Evolutionary conservation across 2,113 vertebrate genomes (phyloP), one percentile per base, ranked within the genome.

Genomic region (Galbula dea): DNA sequence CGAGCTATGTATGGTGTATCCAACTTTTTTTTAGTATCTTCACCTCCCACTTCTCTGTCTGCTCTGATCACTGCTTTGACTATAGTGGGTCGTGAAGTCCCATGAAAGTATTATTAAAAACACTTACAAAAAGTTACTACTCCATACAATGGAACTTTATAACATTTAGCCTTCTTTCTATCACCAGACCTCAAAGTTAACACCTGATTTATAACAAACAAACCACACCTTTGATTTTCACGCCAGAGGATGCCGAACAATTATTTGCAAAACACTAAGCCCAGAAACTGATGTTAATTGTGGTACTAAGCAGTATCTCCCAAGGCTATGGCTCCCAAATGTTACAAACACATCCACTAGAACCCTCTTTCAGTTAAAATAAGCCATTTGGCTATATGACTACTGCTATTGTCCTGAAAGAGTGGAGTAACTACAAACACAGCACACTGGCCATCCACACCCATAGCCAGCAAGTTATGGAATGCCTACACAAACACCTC

Each of bases 121-220:
- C 20, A 66, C 51, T 49, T 65, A 83, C 71, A 73, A 92, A 84
- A 17, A 46, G 39, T 55, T 39, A 83, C 52, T 63, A 36, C 59
- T 92, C 26, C 59, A 92, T 27, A 82, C 36, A 82, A 61, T 30
- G 24, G 73, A 89, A 89, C 29, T 80, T 43, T 11, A 59, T 82
- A 58, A n/a, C 24, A 19, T 66, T 89, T 75, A 63, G 51, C 34
- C 39, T 77, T 34, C 4, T 62, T 65, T 41, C 83, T 54, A 51
- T 58, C 48, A 79, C 41, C 17, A 85, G 37, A 72, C 12, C 18
- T 62, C 15, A 37, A 82, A 63, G 49, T 73, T 79, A 88, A 32
- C 37, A 79, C 7, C 15, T 76, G 51, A 66, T 36, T 77, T 66
- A 24, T 26, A 83, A 76, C 16, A 63, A 88, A 83, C 27, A 83